Conservation (phyloP, 2,888 invertebrate genomes). For the Cephus runcator region DNA sequence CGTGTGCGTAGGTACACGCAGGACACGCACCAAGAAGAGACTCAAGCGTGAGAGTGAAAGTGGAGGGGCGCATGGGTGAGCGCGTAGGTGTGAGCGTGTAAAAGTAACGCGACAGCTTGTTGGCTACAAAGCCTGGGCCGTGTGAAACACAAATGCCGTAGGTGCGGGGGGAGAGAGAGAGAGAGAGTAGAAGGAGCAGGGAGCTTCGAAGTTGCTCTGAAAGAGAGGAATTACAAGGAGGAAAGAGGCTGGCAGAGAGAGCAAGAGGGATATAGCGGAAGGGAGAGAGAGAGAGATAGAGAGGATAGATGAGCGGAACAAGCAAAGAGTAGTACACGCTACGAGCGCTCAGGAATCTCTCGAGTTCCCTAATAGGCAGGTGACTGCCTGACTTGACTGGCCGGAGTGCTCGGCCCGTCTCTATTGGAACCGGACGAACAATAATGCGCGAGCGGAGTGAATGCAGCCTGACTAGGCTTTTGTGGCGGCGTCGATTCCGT, state of each 20-base stretch:
- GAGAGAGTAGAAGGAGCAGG: neutral
- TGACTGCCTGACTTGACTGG: slow-evolving; percentile 32
- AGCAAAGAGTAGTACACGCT: neutral
- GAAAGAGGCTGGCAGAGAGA: neutral
- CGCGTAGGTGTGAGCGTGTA: slow-evolving; percentile 1
- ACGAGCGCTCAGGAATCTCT: slow-evolving; percentile 31
- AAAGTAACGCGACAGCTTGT: slow-evolving; percentile 24
- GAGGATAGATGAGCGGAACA: neutral
- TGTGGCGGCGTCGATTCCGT: neutral
- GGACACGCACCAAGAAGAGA: neutral
- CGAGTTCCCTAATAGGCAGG: slow-evolving; percentile 37
- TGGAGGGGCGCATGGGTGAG: neutral
- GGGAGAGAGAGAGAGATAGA: neutral
- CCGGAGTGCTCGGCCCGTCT: slow-evolving; percentile 17
- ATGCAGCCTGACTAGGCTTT: slow-evolving; percentile 7
- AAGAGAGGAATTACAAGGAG: too few species aligned
- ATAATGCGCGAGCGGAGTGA: slow-evolving; percentile 24
- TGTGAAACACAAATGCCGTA: slow-evolving; percentile 3
- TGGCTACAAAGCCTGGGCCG: slow-evolving; percentile 17
- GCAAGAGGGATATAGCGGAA: neutral
- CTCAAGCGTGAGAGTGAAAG: neutral
- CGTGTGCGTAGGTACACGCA: neutral
- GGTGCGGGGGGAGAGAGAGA: slow-evolving; percentile 3
- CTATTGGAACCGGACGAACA: slow-evolving; percentile 20
- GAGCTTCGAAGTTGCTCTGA: too few species aligned